Conservation (phyloP, 1,140 invertebrate species). For the Ditylenchus dipsaci region DNA sequence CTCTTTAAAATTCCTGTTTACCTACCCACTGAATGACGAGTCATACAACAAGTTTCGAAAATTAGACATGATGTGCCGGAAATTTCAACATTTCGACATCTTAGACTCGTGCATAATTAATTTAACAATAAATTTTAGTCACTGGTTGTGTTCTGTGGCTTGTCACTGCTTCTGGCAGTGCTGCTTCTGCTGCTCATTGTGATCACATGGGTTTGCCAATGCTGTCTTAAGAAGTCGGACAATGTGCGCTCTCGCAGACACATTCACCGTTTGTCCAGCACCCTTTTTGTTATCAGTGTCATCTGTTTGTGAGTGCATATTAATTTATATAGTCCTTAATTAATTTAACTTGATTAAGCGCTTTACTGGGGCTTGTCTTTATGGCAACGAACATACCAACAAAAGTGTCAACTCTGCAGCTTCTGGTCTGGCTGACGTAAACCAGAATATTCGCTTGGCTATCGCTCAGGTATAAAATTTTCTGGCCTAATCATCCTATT, state of each 20-base stretch:
- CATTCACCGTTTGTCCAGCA: slow-evolving; percentile 17
- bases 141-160: slow-evolving; percentile 22
- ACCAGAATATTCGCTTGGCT: slow-evolving; percentile 12
- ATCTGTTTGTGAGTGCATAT: slow-evolving; percentile 11
- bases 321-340: neutral
- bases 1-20: too few relatives aligned
- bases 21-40: too few relatives aligned
- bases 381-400: slow-evolving; percentile 26
- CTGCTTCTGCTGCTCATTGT: slow-evolving; percentile 17
- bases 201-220: slow-evolving; percentile 16
- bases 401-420: slow-evolving; percentile 19
- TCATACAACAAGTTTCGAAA: too few relatives aligned
- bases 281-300: slow-evolving; percentile 27
- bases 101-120: too few relatives aligned
- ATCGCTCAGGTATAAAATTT: slow-evolving; percentile 3
- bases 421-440: slow-evolving; percentile 7
- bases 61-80: too few relatives aligned
- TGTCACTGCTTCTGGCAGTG: slow-evolving; percentile 16
- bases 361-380: slow-evolving; percentile 24
- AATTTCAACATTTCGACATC: too few relatives aligned
- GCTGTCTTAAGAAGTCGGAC: slow-evolving; percentile 17
- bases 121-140: too few relatives aligned
- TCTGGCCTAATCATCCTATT: neutral
- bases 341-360: neutral
- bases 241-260: slow-evolving; percentile 7